These are phyloP conservation scores for Callipepla squamata DNA, from an alignment of 2,113 vertebrate genomes.

Conservation along the genomic window DNA sequence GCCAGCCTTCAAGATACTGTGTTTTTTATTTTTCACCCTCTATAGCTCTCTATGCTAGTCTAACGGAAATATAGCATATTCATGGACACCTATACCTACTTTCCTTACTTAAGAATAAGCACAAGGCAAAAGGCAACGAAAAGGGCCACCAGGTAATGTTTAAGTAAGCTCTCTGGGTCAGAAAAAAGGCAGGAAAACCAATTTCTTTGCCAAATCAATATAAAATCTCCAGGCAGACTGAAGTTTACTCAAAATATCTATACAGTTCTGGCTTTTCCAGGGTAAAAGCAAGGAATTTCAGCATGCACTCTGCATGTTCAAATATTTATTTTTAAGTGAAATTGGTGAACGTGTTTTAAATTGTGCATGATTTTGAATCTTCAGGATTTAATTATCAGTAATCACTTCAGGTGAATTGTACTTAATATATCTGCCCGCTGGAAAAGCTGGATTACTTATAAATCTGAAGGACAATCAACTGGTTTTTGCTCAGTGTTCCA, in stretches of 20 bases:
- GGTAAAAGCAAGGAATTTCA: background rate
- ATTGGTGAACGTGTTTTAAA: constrained; percentile 3
- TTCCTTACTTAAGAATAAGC: background rate
- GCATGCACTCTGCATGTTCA: background rate
- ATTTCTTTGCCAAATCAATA: constrained; percentile 12
- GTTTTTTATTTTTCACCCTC: background rate
- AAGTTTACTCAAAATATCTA: background rate
- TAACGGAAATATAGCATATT: background rate
- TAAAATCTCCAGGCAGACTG: background rate
- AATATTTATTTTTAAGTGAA: constrained; percentile 18
- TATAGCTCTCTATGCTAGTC: background rate
- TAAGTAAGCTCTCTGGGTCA: background rate
- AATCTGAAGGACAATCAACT: background rate
- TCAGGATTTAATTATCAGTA: constrained; percentile 6
- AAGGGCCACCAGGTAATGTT: background rate
- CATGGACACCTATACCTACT: background rate
- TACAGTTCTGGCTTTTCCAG: background rate
- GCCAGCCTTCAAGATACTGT: background rate
- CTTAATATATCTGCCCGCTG: background rate
- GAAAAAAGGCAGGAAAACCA: background rate
- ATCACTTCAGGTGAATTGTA: background rate
- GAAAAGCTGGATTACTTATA: background rate
- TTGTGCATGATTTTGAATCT: background rate
- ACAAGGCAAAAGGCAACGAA: background rate
- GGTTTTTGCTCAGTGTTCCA: background rate